phyloP scores from a whole-genome alignment of 2,113 vertebrate species.

The Chelonoidis abingdonii region DNA sequence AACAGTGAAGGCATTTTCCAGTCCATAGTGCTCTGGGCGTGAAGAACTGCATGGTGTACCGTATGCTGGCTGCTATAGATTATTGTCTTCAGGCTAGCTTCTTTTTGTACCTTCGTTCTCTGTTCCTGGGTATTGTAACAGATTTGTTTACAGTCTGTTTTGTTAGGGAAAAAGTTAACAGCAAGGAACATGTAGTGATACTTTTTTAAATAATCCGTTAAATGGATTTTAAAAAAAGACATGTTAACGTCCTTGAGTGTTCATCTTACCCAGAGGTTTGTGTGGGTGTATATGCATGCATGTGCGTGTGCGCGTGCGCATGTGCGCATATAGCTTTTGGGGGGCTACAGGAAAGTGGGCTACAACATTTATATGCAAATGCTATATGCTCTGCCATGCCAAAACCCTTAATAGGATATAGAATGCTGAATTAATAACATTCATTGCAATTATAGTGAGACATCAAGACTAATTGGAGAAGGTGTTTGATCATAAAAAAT shows the following conservation, averaged over 20 bases:
- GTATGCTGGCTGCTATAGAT: neutral
- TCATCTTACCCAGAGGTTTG: neutral
- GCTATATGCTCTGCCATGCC: conserved; percentile 37
- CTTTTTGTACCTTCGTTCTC: neutral
- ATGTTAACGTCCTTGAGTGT: neutral
- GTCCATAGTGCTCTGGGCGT: neutral
- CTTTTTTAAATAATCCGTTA: neutral
- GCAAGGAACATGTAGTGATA: neutral
- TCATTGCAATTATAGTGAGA: conserved; percentile 67
- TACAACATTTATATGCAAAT: conserved; percentile 60
- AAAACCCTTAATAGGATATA: conserved; percentile 66
- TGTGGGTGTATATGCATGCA: neutral
- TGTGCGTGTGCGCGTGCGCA: rapidly evolving
- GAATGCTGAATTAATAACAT: conserved; percentile 73
- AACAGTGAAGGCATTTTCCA: neutral
- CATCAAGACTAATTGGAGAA: conserved; percentile 73
- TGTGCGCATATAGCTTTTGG: rapidly evolving
- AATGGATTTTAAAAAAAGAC: neutral
- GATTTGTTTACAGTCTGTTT: neutral
- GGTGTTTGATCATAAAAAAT: conserved; percentile 73
- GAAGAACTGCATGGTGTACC: neutral
- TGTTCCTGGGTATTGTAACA: neutral
- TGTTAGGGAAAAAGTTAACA: rapidly evolving
- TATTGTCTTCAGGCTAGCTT: neutral
- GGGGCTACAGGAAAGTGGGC: neutral